phyloP scores from a whole-genome alignment of 2,797 vertebrate genomes.

The Coluber constrictor region DNA sequence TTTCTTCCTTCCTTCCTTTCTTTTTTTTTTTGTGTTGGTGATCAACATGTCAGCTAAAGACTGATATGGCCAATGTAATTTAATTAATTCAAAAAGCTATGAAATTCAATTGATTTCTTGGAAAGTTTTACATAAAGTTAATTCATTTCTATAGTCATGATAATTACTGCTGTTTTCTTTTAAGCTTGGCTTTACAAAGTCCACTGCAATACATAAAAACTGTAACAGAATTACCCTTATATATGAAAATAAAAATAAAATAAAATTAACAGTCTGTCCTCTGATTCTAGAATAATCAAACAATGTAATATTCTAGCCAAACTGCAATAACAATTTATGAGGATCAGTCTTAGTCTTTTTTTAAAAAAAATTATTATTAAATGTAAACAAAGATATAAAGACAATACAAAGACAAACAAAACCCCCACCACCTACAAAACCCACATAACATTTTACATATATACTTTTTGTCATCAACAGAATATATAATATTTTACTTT shows the following conservation, averaged over 20 bases:
- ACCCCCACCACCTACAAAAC: too few species aligned
- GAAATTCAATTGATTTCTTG: background rate
- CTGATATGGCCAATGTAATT: background rate
- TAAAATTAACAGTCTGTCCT: background rate
- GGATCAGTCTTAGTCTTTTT: background rate
- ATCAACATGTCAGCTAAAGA: background rate
- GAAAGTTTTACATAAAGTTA: background rate
- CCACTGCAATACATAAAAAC: background rate
- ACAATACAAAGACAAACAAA: too few species aligned
- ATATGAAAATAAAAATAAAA: background rate
- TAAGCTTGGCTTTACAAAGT: background rate
- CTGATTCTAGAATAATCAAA: slow-evolving; percentile 12
- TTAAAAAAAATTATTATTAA: too few species aligned
- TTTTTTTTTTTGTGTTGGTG: background rate
- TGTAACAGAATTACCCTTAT: background rate
- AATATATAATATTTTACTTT: too few species aligned
- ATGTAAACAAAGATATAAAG: too few species aligned
- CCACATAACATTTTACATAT: too few species aligned
- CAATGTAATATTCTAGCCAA: slow-evolving; percentile 18
- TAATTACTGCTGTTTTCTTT: background rate
- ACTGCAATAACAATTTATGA: slow-evolving; percentile 17
- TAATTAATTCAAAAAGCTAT: background rate
- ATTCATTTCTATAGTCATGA: background rate
- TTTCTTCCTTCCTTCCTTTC: too few species aligned
- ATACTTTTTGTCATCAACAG: too few species aligned